Percentiles rank a stretch among this genome's conserved stretches.
Evolutionary conservation across 2,888 invertebrate species (phyloP).

Genomic region (Pristionchus exspectatus): DNA sequence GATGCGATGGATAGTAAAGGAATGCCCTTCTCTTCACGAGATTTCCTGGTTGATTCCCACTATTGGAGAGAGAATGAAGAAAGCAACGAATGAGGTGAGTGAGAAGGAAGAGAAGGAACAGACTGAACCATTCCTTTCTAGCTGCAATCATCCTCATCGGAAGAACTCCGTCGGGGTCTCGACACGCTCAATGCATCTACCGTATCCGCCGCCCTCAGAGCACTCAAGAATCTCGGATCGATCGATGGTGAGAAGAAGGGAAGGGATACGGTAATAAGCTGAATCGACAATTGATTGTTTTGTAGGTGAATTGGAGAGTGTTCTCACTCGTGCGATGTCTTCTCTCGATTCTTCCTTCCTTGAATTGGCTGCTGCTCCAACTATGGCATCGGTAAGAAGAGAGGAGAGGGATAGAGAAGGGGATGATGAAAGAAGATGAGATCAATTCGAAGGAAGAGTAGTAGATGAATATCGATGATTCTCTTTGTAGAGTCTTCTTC

Average conservation of each 20-base stretch:
- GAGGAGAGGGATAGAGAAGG: neutral
- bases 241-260: slow-evolving; percentile 60
- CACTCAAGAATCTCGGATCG: slow-evolving; percentile 65
- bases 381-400: slow-evolving; percentile 1
- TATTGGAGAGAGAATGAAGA: slow-evolving; percentile 63
- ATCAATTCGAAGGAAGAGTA: neutral
- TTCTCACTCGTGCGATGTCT: neutral
- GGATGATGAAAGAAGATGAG: too few species aligned
- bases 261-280: neutral
- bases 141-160: slow-evolving; percentile 63
- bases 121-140: slow-evolving; percentile 9
- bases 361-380: slow-evolving; percentile 35
- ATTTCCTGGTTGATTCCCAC: slow-evolving; percentile 67
- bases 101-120: neutral
- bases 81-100: slow-evolving; percentile 61
- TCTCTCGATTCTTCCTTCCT: slow-evolving; percentile 44
- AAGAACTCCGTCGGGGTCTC: slow-evolving; percentile 71
- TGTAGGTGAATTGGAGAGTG: slow-evolving; percentile 45
- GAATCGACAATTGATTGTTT: neutral
- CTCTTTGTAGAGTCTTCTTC: slow-evolving; percentile 59
- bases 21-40: slow-evolving; percentile 62
- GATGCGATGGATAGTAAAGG: slow-evolving; percentile 63
- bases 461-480: too few species aligned
- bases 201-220: slow-evolving; percentile 66
- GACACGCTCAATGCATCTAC: slow-evolving; percentile 70